phyloP scores from a whole-genome alignment of 2,113 vertebrate species.

The Burhinus bistriatus region DNA sequence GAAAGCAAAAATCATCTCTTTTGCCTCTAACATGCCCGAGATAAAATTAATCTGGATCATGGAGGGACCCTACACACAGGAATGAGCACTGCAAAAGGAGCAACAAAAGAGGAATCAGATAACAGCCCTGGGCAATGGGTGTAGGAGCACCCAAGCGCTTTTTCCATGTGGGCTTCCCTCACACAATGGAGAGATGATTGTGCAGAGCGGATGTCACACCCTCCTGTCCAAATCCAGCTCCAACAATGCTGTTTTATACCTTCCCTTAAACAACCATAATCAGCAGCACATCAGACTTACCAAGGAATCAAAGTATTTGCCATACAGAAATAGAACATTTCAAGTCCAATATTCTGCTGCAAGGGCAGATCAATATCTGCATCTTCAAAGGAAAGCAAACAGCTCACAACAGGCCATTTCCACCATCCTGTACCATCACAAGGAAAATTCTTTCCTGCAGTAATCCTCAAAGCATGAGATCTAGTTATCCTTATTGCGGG shows the following conservation, averaged over 20 bases:
- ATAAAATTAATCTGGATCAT: background rate
- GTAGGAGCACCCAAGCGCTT: conserved; percentile 17
- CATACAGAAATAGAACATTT: conserved; percentile 12
- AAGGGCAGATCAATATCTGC: background rate
- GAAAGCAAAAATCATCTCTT: background rate
- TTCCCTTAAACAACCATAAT: background rate
- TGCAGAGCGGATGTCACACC: background rate
- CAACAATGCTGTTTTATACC: background rate
- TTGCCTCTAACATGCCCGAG: background rate
- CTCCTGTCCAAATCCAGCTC: background rate
- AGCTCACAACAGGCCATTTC: background rate
- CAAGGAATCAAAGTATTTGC: conserved; percentile 16
- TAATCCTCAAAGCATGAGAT: background rate
- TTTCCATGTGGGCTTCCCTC: background rate
- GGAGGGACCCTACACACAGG: background rate
- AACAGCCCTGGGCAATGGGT: background rate
- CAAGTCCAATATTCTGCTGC: background rate
- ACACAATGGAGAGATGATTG: background rate
- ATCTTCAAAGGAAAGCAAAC: conserved; percentile 13
- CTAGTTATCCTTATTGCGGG: background rate
- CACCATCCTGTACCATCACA: background rate
- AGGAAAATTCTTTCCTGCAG: background rate
- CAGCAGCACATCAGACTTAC: background rate
- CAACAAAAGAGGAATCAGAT: conserved; percentile 12
- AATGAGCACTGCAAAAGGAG: conserved; percentile 2